Conservation (phyloP, 2,113 vertebrate genomes). For the Felis catus region DNA sequence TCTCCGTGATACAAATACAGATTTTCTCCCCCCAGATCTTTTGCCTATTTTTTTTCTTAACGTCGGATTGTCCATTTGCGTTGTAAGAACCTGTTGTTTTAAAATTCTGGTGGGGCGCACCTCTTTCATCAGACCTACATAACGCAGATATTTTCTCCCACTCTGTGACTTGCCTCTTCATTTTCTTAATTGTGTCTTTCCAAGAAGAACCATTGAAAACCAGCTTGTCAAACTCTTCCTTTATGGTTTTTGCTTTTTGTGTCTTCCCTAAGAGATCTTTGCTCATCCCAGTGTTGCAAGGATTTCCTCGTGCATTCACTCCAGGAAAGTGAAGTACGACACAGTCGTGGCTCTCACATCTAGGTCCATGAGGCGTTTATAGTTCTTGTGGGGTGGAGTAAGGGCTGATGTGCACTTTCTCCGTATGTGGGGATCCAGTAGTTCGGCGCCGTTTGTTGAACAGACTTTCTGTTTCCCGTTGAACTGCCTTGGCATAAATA, state of each 20-base stretch:
- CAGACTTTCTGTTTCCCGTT: not conserved
- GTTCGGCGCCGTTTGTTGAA: not conserved
- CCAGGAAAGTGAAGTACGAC: not conserved
- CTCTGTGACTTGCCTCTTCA: not conserved
- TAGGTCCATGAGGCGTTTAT: not conserved
- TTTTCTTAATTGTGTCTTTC: not conserved
- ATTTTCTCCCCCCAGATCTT: not conserved
- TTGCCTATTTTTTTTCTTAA: not conserved
- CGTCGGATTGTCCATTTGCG: not conserved
- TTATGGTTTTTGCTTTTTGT: not conserved
- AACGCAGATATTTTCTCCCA: not conserved
- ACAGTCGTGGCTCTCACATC: not conserved
- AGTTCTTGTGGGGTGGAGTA: not conserved
- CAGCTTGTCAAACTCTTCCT: not conserved
- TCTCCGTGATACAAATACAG: not conserved
- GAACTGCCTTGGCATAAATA: not conserved
- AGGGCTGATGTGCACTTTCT: not conserved
- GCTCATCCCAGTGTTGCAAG: not conserved
- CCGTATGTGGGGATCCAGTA: accelerated
- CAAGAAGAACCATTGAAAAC: not conserved
- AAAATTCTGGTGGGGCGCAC: not conserved
- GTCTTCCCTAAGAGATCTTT: not conserved
- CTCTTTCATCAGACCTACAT: not conserved
- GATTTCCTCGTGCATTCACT: not conserved
- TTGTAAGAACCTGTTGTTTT: not conserved